Base-by-base conservation (phyloP, 2,797 vertebrate species). In the Diceros bicornis region DNA sequence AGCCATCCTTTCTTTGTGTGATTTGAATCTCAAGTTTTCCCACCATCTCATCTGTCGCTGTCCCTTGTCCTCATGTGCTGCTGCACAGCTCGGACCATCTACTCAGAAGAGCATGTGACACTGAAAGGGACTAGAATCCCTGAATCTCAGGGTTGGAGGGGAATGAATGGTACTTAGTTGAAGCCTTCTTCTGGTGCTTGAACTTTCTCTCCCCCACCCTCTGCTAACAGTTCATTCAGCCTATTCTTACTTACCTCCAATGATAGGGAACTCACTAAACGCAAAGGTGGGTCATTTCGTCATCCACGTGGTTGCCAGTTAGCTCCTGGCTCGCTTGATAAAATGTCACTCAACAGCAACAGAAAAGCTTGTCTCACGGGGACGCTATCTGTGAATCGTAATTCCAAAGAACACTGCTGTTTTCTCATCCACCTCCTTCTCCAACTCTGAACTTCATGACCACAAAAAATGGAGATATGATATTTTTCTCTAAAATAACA, bases 401-500 rank as follows among this genome's bases (percentile, higher is more conserved):
- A 52, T 77, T 97, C 41, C 74, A 81, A 84, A 95, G 41, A 92
- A 85, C 25, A 89, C n/a, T 21, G 47, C 57, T 69, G 12, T 57
- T 61, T 88, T 81, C 59, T 87, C 75, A 12, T 66, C 47, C 16
- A n/a, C 7, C 21, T n/a, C 17, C 7, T n/a, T 16, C 68, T 81
- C 47, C 57, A 86, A 18, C 81, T 78, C 85, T 96, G 81, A 96
- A 82, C 89, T 91, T 50, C 82, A 44, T 86, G 90, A 37, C 52
- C 92, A 78, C 84, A 88, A 37, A 77, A 90, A 94, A 64, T 52
- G 47, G 50, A 97, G 61, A 84, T 14, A 18, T 0, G 57, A 64
- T 84, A 86, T 95, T 94, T 91, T 92, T 44, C 86, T 89, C 81
- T 91, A 81, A 86, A 92, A 96, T 89, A 92, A 91, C 95, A 96